These are phyloP conservation scores for Leucophenga maculata DNA, from an alignment of 2,888 invertebrate genomes.

Conservation along the genomic window DNA sequence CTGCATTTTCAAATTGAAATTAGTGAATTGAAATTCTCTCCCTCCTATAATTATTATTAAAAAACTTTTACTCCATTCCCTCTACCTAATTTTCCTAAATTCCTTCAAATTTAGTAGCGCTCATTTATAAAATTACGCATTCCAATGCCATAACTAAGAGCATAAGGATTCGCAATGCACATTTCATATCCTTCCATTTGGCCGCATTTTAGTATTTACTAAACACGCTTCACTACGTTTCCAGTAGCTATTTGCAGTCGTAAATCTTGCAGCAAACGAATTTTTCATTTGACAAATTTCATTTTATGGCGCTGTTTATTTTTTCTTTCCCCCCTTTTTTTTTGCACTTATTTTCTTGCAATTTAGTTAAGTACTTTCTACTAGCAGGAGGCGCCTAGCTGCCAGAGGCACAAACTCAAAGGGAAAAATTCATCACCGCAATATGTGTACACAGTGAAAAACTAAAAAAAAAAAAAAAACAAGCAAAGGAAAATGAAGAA, in stretches of 20 bases:
- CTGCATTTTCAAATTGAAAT: no score
- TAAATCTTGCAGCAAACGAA: slow-evolving; percentile 23
- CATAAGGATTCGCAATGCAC: no score
- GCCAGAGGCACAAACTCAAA: slow-evolving; percentile 52
- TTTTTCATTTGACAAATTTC: slow-evolving; percentile 55
- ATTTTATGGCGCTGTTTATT: slow-evolving; percentile 33
- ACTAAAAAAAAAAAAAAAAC: slow-evolving; percentile 37
- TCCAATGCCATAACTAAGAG: no score
- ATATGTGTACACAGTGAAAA: slow-evolving; percentile 49
- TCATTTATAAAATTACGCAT: not conserved
- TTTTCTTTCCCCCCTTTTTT: not conserved
- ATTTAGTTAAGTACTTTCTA: slow-evolving; percentile 61
- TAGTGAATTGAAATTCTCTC: no score
- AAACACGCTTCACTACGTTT: not conserved
- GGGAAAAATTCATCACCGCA: slow-evolving; percentile 67
- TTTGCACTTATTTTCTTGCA: slow-evolving; percentile 43
- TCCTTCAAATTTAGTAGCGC: slow-evolving; percentile 51
- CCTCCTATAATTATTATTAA: no score
- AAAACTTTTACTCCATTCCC: no score
- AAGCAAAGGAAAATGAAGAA: slow-evolving; percentile 30
- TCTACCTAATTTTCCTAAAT: slow-evolving; percentile 44
- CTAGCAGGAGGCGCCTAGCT: slow-evolving; percentile 37
- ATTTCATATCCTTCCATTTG: slow-evolving; percentile 2
- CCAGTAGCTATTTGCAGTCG: not conserved
- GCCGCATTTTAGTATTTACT: no score